Percentiles rank a stretch among this genome's conserved stretches.
These are phyloP conservation scores for Verasper variegatus DNA, from an alignment of 2,113 vertebrate species.

Conservation along the genomic window DNA sequence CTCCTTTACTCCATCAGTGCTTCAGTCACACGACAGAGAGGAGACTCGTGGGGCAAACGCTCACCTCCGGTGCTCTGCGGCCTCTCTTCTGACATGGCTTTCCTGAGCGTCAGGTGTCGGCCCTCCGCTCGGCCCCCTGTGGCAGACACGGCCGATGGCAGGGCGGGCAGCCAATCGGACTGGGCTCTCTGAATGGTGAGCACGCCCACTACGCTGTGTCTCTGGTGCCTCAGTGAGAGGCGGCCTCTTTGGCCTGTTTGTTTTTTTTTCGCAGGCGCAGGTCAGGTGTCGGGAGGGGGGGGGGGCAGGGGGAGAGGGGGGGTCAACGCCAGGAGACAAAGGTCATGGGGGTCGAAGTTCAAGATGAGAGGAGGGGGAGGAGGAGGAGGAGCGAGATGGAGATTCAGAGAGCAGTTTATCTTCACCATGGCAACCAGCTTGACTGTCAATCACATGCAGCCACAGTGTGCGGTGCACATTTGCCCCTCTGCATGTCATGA, in stretches of 20 bases:
- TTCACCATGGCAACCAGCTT: slow-evolving; percentile 90
- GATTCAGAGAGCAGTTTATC: slow-evolving; percentile 95
- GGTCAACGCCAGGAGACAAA: slow-evolving; percentile 67
- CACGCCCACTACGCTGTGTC: slow-evolving; percentile 98
- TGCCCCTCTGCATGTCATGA: slow-evolving; percentile 49
- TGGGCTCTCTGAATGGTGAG: slow-evolving; percentile 97
- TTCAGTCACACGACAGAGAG: slow-evolving; percentile 70
- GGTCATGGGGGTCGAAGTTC: slow-evolving; percentile 65
- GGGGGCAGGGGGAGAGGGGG: slow-evolving; percentile 24
- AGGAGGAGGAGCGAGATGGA: slow-evolving; percentile 90
- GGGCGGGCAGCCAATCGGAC: slow-evolving; percentile 94
- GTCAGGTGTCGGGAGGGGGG: slow-evolving; percentile 34
- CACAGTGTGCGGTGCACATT: slow-evolving; percentile 83
- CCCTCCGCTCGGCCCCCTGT: slow-evolving; percentile 92
- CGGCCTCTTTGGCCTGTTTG: slow-evolving; percentile 92
- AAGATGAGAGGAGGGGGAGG: slow-evolving; percentile 57
- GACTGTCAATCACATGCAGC: slow-evolving; percentile 92
- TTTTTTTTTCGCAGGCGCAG: slow-evolving; percentile 43
- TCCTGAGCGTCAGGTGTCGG: slow-evolving; percentile 97
- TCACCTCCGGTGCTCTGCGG: slow-evolving; percentile 93
- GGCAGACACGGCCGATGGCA: slow-evolving; percentile 80
- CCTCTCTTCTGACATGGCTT: slow-evolving; percentile 96
- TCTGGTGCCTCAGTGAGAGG: slow-evolving; percentile 94
- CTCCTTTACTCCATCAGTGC: slow-evolving; percentile 66
- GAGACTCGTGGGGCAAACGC: slow-evolving; percentile 71